phyloP scores from a whole-genome alignment of 2,797 vertebrate genomes.

The Leptoclinus maculatus region DNA sequence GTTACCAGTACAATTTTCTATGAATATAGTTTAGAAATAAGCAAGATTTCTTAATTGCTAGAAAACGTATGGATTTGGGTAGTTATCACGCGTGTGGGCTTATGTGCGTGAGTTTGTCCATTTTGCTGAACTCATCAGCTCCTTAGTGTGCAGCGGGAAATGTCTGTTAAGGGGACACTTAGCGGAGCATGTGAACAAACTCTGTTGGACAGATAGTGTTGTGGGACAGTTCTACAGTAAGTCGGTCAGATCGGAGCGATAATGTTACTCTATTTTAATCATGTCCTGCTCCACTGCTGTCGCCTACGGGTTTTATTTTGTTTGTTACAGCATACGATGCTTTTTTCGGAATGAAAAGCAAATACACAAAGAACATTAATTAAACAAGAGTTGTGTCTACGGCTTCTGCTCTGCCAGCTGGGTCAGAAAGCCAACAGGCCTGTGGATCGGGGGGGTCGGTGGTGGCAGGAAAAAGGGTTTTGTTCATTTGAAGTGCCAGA shows the following conservation, averaged over 20 bases:
- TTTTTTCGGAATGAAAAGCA: constrained; percentile 3
- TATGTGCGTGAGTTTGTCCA: constrained; percentile 4
- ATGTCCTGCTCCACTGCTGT: background rate
- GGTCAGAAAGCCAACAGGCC: constrained; percentile 9
- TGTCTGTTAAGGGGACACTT: constrained; percentile 63
- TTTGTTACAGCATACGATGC: background rate
- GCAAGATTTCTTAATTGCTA: background rate
- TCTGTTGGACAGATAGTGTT: constrained; percentile 24
- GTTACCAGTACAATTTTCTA: background rate
- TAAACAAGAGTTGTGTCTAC: background rate
- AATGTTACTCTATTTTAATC: constrained; percentile 1
- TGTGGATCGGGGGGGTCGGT: constrained; percentile 4
- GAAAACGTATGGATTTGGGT: background rate
- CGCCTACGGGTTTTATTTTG: background rate
- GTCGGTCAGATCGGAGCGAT: constrained; percentile 52
- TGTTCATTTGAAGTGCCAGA: constrained; percentile 67
- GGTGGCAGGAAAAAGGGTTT: constrained; percentile 67
- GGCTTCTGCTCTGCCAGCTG: constrained; percentile 14
- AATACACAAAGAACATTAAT: constrained; percentile 14
- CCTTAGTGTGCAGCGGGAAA: constrained; percentile 52
- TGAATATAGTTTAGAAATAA: background rate
- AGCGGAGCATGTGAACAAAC: constrained; percentile 55
- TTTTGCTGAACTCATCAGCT: constrained; percentile 39
- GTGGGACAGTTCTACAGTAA: constrained; percentile 37
- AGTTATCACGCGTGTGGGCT: background rate